phyloP scores from a whole-genome alignment of 2,888 invertebrate species.

The Ophraella communa region DNA sequence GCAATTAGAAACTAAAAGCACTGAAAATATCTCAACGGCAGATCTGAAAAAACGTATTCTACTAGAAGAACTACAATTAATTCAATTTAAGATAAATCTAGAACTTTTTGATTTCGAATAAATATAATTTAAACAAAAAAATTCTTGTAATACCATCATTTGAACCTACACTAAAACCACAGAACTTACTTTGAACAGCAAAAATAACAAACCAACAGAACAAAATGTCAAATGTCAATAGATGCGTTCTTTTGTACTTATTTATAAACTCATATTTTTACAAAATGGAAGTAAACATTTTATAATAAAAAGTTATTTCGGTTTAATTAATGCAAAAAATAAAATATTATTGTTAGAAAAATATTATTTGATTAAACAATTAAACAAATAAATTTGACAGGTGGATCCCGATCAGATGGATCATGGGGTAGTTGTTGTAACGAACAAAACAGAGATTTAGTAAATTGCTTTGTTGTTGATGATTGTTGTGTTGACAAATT shows the following conservation, averaged over 20 bases:
- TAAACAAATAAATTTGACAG: background rate
- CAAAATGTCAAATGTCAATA: background rate
- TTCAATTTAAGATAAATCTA: conserved; percentile 13
- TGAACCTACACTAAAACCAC: background rate
- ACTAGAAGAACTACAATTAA: conserved; percentile 21
- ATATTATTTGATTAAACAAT: background rate
- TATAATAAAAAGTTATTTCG: no score
- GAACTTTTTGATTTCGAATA: background rate
- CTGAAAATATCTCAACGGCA: conserved; percentile 1
- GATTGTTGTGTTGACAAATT: conserved; percentile 11
- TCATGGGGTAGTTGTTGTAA: background rate
- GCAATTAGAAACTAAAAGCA: conserved; percentile 6
- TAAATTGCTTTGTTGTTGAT: conserved; percentile 24
- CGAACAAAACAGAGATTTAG: background rate
- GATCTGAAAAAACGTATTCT: conserved; percentile 22
- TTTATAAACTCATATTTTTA: no score
- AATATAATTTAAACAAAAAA: background rate
- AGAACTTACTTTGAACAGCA: background rate
- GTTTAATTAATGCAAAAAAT: no score
- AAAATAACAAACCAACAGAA: no score
- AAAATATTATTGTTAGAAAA: no score
- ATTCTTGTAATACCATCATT: background rate
- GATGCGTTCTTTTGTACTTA: background rate
- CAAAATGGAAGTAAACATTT: no score
- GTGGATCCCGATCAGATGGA: background rate